Conservation (phyloP, 2,113 vertebrate species). For the Elephas maximus region DNA sequence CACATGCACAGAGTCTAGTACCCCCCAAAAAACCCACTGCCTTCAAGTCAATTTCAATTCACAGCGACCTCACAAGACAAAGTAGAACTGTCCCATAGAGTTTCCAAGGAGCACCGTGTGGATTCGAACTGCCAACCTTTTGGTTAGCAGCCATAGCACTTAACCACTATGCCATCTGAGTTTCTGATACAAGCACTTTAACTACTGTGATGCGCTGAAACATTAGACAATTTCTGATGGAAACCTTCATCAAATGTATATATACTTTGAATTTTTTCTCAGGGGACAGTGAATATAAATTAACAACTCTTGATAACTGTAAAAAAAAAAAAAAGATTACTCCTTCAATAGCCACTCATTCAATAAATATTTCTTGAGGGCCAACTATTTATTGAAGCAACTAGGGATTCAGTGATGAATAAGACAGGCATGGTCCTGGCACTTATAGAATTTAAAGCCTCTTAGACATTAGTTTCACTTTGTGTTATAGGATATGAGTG, state of each 20-base stretch:
- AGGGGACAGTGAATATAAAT: constrained; percentile 35
- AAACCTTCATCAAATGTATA: constrained; percentile 38
- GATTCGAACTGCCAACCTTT: no score
- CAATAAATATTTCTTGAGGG: constrained; percentile 5
- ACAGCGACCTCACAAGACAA: no score
- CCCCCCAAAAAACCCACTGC: no score
- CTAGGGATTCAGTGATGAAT: neutral
- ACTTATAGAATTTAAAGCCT: neutral
- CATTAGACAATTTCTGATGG: neutral
- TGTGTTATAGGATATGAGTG: neutral
- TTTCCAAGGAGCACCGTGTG: no score
- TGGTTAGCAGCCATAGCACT: no score
- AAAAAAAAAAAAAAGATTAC: neutral
- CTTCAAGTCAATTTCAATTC: no score
- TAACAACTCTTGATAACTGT: constrained; percentile 45
- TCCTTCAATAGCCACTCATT: constrained; percentile 25
- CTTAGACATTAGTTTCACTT: neutral
- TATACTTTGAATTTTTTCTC: constrained; percentile 22
- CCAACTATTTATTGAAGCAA: neutral
- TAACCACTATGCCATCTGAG: no score
- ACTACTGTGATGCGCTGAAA: neutral
- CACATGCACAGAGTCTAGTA: neutral
- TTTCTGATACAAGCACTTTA: neutral
- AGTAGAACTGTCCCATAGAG: no score
- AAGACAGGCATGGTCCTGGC: neutral